These are phyloP conservation scores for Heliocidaris erythrogramma DNA, from an alignment of 35 echinoderm and acorn worm genomes.

Conservation along the genomic window DNA sequence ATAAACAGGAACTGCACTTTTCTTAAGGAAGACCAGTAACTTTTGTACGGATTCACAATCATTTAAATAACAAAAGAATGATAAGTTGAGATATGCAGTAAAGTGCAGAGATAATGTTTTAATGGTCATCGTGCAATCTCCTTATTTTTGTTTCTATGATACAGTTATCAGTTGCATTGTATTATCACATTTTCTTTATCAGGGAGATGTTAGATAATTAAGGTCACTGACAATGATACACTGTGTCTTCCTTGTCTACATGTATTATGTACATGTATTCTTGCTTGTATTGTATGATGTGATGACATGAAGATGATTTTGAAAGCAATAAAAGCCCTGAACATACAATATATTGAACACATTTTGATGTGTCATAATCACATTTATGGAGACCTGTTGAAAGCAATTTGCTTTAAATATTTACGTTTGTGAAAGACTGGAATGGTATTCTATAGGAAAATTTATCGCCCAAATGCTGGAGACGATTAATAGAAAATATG, in stretches of 20 bases:
- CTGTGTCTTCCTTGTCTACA: neutral
- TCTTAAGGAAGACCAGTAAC: neutral
- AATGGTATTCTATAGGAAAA: too few species aligned
- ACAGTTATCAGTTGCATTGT: neutral
- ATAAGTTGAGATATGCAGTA: neutral
- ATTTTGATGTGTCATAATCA: too few species aligned
- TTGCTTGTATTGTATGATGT: neutral
- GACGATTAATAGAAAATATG: too few species aligned
- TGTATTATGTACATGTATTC: neutral
- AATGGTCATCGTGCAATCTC: neutral
- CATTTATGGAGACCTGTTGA: too few species aligned
- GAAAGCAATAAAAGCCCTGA: too few species aligned
- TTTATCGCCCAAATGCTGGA: too few species aligned
- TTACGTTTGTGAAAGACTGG: too few species aligned
- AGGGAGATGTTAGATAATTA: neutral
- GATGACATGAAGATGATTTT: neutral
- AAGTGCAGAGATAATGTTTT: neutral
- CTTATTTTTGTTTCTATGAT: neutral
- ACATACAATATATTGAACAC: too few species aligned
- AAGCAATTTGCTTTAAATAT: too few species aligned
- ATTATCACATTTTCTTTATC: neutral
- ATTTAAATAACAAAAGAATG: neutral
- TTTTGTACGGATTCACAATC: neutral
- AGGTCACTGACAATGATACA: neutral
- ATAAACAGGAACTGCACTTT: neutral